phyloP scores from a whole-genome alignment of 2,888 invertebrate species.

The Crioceris asparagi region DNA sequence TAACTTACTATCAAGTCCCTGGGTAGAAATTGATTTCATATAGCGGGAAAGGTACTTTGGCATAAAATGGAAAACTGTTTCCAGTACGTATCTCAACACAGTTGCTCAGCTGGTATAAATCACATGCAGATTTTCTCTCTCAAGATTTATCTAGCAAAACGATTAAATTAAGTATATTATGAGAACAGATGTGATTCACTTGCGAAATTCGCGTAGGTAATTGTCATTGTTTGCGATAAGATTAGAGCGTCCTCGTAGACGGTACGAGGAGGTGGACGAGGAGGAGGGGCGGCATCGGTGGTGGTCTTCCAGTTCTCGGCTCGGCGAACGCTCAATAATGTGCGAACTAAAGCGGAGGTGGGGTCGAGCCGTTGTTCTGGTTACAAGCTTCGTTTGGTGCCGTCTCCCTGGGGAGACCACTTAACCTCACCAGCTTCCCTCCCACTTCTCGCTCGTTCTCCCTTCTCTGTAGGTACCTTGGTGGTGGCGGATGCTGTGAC shows the following conservation, averaged over 20 bases:
- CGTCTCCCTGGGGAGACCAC: slow-evolving; percentile 34
- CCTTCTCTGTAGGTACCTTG: no score
- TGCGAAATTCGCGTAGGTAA: no score
- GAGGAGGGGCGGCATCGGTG: slow-evolving; percentile 42
- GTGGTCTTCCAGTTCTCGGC: slow-evolving; percentile 45
- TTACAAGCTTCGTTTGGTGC: slow-evolving; percentile 40
- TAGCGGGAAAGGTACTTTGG: no score
- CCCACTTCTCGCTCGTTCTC: slow-evolving; percentile 1
- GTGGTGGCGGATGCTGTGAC: background rate
- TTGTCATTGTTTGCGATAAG: slow-evolving; percentile 37
- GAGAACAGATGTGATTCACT: no score
- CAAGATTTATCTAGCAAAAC: no score
- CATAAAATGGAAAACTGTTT: no score
- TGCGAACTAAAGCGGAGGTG: slow-evolving; percentile 46
- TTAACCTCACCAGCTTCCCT: slow-evolving; percentile 26
- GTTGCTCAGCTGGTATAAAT: no score
- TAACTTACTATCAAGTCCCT: no score
- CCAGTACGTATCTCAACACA: no score
- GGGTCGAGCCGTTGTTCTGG: slow-evolving; percentile 34
- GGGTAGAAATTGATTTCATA: no score
- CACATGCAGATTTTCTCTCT: no score
- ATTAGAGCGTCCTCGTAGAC: slow-evolving; percentile 35
- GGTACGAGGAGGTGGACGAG: slow-evolving; percentile 20
- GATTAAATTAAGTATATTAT: no score
- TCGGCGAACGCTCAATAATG: slow-evolving; percentile 50